phyloP scores from a whole-genome alignment of 23 tunicate species.

The Styela clava region DNA sequence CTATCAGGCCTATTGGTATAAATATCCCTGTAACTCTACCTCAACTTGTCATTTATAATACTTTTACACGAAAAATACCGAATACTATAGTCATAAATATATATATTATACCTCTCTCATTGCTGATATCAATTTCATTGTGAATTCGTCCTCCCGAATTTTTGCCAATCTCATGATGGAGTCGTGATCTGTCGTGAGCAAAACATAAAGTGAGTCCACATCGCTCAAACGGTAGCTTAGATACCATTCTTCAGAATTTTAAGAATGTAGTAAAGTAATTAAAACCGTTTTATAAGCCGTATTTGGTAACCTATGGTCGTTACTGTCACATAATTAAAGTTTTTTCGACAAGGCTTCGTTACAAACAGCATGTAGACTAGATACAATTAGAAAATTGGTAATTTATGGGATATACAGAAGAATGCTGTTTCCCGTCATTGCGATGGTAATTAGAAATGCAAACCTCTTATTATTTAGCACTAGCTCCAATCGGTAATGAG shows the following conservation, averaged over 20 bases:
- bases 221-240: neutral
- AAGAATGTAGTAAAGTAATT: neutral
- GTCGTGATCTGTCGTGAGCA: conserved; percentile 11
- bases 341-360: neutral
- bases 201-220: neutral
- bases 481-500: no score
- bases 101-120: conserved; percentile 33
- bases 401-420: neutral
- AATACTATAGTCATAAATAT: no score
- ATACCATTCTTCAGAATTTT: neutral
- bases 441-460: neutral
- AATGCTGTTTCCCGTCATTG: neutral
- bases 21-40: no score
- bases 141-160: conserved; percentile 24
- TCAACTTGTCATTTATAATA: no score
- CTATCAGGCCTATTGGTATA: no score
- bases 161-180: conserved; percentile 15
- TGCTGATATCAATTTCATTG: conserved; percentile 18
- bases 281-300: neutral
- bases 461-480: no score
- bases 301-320: neutral
- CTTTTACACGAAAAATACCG: no score
- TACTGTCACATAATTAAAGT: neutral
- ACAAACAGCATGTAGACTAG: neutral
- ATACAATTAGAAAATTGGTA: neutral